A percentile compares a stretch with the other conserved stretches of the same genome.
phyloP scores from a whole-genome alignment of 2,888 invertebrate genomes.

The Sylvicola cinctus region DNA sequence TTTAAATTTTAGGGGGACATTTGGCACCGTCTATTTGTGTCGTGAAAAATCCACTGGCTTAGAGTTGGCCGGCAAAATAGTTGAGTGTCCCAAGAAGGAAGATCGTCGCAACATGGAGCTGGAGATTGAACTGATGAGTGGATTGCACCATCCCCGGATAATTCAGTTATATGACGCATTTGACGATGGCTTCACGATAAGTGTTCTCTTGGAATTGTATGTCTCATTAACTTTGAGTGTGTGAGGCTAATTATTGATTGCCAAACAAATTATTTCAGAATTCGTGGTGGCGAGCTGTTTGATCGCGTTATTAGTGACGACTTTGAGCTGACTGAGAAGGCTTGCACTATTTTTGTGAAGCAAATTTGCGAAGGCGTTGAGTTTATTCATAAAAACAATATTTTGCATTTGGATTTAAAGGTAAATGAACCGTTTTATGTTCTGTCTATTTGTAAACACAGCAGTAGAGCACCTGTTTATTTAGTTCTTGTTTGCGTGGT shows the following conservation, averaged over 20 bases:
- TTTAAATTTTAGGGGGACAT: constrained; percentile 55
- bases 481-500: no score
- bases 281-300: constrained; percentile 86
- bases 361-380: constrained; percentile 90
- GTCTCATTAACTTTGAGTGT: constrained; percentile 16
- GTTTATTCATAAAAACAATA: constrained; percentile 79
- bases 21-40: constrained; percentile 79
- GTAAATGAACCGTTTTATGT: constrained; percentile 26
- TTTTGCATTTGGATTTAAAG: constrained; percentile 90
- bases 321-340: constrained; percentile 81
- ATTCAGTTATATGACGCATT: constrained; percentile 90
- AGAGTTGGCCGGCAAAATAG: constrained; percentile 71
- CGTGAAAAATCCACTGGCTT: constrained; percentile 55
- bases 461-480: constrained; percentile 9
- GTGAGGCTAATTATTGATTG: not conserved
- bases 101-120: constrained; percentile 70
- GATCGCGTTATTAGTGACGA: constrained; percentile 92
- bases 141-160: constrained; percentile 75
- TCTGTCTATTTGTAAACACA: constrained; percentile 6
- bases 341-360: constrained; percentile 83
- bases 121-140: constrained; percentile 82
- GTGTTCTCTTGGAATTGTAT: constrained; percentile 86
- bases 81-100: constrained; percentile 54
- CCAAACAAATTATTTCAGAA: constrained; percentile 34
- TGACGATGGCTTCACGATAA: constrained; percentile 71